These are phyloP conservation scores for Minunthozetes semirufus DNA, from an alignment of 2,888 invertebrate species.

Conservation along the genomic window DNA sequence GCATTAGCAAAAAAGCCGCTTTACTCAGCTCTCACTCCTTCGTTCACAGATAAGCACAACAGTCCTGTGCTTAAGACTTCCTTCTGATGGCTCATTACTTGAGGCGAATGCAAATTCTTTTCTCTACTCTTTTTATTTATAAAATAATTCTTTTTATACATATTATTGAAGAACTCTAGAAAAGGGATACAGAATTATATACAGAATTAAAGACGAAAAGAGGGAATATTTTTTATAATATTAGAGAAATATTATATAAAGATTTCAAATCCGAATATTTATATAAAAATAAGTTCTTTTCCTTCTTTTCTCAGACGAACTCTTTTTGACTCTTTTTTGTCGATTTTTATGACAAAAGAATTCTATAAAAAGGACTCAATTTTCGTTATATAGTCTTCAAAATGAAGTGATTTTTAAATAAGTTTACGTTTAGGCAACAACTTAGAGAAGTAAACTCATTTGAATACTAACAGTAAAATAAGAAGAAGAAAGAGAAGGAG, in stretches of 20 bases:
- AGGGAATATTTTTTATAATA: not conserved
- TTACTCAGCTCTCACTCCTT: conserved; percentile 14
- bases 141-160: conserved; percentile 26
- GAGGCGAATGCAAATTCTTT: conserved; percentile 26
- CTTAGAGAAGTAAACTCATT: not conserved
- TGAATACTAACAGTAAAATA: too few species aligned
- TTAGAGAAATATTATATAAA: not conserved
- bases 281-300: not conserved
- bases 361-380: not conserved
- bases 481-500: too few species aligned
- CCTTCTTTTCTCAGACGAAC: not conserved
- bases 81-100: conserved; percentile 29
- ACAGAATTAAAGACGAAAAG: not conserved
- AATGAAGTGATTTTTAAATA: conserved; percentile 2
- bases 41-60: conserved; percentile 3
- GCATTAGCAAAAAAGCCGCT: conserved; percentile 18
- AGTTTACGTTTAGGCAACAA: conserved; percentile 4
- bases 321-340: conserved; percentile 2
- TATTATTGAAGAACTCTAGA: not conserved
- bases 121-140: conserved; percentile 8
- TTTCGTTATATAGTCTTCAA: not conserved
- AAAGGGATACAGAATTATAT: conserved; percentile 11
- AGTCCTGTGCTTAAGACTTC: conserved; percentile 19
- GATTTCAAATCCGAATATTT: conserved; percentile 23
- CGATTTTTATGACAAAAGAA: conserved; percentile 6